Conservation (phyloP, 2,797 vertebrate species). For the Aulostomus chinensis region DNA sequence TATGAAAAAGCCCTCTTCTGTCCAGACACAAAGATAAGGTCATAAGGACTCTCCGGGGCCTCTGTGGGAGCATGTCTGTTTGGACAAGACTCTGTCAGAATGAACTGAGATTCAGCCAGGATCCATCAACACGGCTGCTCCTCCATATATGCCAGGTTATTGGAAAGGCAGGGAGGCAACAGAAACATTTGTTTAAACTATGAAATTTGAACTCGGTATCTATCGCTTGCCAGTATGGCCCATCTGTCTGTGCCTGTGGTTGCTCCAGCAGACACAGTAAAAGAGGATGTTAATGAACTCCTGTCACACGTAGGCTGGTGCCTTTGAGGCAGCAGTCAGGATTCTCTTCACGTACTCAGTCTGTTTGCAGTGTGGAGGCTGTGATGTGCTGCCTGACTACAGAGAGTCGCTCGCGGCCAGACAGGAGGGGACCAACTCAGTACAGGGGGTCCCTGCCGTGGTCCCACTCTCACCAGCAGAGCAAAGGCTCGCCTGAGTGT, state of each 20-base stretch:
- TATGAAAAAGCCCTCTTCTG: slow-evolving; percentile 13
- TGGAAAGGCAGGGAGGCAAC: slow-evolving; percentile 24
- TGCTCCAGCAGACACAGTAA: slow-evolving; percentile 49
- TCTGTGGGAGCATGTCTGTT: slow-evolving; percentile 18
- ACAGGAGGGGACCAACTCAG: slow-evolving; percentile 68
- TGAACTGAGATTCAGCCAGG: slow-evolving; percentile 18
- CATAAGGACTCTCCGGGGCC: slow-evolving; percentile 17
- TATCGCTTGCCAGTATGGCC: slow-evolving; percentile 22
- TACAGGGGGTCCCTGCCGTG: slow-evolving; percentile 70
- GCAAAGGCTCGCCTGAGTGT: slow-evolving; percentile 29
- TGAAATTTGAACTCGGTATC: slow-evolving; percentile 42
- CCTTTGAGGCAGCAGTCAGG: slow-evolving; percentile 72
- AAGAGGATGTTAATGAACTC: slow-evolving; percentile 73
- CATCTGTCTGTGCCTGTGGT: slow-evolving; percentile 34
- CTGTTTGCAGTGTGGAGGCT: slow-evolving; percentile 73
- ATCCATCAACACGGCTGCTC: slow-evolving; percentile 2
- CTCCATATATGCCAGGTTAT: slow-evolving; percentile 2
- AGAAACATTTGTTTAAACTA: slow-evolving; percentile 39
- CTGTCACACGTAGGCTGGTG: slow-evolving; percentile 70
- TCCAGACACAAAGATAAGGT: slow-evolving; percentile 22
- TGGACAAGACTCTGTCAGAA: slow-evolving; percentile 24
- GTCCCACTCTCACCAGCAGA: slow-evolving; percentile 57
- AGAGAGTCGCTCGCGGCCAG: slow-evolving; percentile 68
- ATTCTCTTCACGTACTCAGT: slow-evolving; percentile 73
- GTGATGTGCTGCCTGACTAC: slow-evolving; percentile 76